These are phyloP conservation scores for Philonicus albiceps DNA, from an alignment of 2,888 invertebrate genomes.

Conservation along the genomic window DNA sequence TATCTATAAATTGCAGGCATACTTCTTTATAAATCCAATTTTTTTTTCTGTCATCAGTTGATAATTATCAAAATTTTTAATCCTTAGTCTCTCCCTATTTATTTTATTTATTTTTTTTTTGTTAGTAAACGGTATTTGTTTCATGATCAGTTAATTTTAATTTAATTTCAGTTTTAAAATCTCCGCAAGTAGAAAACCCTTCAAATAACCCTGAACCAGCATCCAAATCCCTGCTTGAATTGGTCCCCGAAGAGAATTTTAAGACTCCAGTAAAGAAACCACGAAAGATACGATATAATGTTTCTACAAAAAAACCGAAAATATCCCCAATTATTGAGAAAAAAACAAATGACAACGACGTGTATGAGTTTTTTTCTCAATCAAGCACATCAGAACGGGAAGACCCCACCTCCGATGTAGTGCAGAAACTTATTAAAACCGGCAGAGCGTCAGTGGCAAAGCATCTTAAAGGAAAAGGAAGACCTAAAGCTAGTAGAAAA, in stretches of 20 bases:
- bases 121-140: not conserved
- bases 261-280: not conserved
- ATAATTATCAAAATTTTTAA: not conserved
- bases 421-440: conserved; percentile 63
- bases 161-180: not conserved
- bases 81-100: not conserved
- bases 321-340: not conserved
- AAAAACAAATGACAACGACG: not conserved
- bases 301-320: not conserved
- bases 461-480: conserved; percentile 56
- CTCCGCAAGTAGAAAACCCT: not conserved
- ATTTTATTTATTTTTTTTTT: not conserved
- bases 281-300: not conserved
- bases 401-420: conserved; percentile 57
- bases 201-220: not conserved
- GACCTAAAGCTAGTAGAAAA: conserved; percentile 56
- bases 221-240: not conserved
- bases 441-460: conserved; percentile 66
- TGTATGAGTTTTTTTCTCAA: conserved; percentile 58
- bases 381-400: conserved; percentile 49
- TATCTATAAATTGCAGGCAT: no score
- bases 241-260: not conserved
- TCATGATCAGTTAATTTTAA: not conserved
- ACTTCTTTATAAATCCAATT: no score
- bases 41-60: no score